phyloP scores from a whole-genome alignment of 2,113 vertebrate genomes.

The Oostethus manadensis region DNA sequence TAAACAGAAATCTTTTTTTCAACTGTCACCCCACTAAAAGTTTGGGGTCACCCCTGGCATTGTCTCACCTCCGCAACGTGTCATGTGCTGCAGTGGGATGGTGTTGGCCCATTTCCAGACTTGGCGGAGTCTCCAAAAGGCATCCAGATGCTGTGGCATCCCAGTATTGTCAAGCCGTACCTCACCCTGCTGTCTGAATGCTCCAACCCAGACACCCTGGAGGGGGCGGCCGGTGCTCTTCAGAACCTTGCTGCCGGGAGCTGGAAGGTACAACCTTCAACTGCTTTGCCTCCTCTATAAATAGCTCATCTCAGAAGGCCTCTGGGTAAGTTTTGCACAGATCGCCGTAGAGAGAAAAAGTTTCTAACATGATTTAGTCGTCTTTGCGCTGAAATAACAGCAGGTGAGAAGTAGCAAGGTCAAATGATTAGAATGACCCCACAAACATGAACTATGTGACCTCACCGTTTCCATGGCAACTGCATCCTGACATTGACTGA shows the following conservation, averaged over 20 bases:
- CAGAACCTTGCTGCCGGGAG: conserved; percentile 96
- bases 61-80: conserved; percentile 2
- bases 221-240: conserved; percentile 92
- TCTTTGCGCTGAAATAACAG: too few species aligned
- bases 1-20: too few species aligned
- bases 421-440: too few species aligned
- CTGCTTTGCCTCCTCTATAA: conserved; percentile 15
- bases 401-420: not conserved
- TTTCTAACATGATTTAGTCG: too few species aligned
- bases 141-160: conserved; percentile 98
- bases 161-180: conserved; percentile 97
- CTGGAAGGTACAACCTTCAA: conserved; percentile 85
- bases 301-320: conserved; percentile 20
- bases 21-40: too few species aligned
- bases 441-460: too few species aligned
- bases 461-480: not conserved
- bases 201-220: conserved; percentile 95
- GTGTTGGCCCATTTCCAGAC: conserved; percentile 92
- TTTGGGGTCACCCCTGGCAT: too few species aligned
- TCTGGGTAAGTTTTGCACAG: not conserved
- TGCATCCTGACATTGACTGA: not conserved
- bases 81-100: conserved; percentile 85
- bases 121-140: conserved; percentile 93
- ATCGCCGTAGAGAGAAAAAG: too few species aligned
- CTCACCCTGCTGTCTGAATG: conserved; percentile 97